Evolutionary conservation across 2,113 vertebrate species (phyloP).

Genomic region (Urocitellus parryii): DNA sequence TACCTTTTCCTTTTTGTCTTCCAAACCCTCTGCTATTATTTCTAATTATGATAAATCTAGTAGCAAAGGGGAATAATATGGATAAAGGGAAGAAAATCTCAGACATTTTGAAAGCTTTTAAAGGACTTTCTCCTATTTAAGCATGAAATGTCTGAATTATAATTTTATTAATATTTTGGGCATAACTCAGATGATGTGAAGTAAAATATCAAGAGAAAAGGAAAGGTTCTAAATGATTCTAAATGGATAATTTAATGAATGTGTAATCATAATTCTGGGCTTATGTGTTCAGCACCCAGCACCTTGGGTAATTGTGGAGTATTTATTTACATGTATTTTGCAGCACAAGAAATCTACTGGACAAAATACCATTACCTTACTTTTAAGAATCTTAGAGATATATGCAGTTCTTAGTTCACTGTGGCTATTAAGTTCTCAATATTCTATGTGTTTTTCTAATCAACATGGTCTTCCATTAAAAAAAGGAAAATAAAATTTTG

Average conservation of each 20-base stretch:
- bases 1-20: background rate
- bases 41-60: constrained; percentile 34
- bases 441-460: constrained; percentile 24
- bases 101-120: background rate
- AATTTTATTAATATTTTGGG: constrained; percentile 31
- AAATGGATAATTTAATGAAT: constrained; percentile 18
- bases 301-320: background rate
- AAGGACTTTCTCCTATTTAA: constrained; percentile 4
- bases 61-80: background rate
- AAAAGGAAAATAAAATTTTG: constrained; percentile 45
- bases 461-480: background rate
- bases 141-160: background rate
- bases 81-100: background rate
- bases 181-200: background rate
- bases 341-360: background rate
- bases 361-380: background rate
- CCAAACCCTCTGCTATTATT: background rate
- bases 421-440: background rate
- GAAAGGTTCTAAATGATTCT: background rate
- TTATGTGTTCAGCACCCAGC: background rate
- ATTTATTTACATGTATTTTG: background rate
- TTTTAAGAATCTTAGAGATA: background rate
- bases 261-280: background rate
- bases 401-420: constrained; percentile 26
- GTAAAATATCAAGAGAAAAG: constrained; percentile 49